Percentiles rank a stretch among this genome's conserved stretches.
Conservation (phyloP, 1,140 invertebrate genomes). For the Cardiocondyla obscurior region DNA sequence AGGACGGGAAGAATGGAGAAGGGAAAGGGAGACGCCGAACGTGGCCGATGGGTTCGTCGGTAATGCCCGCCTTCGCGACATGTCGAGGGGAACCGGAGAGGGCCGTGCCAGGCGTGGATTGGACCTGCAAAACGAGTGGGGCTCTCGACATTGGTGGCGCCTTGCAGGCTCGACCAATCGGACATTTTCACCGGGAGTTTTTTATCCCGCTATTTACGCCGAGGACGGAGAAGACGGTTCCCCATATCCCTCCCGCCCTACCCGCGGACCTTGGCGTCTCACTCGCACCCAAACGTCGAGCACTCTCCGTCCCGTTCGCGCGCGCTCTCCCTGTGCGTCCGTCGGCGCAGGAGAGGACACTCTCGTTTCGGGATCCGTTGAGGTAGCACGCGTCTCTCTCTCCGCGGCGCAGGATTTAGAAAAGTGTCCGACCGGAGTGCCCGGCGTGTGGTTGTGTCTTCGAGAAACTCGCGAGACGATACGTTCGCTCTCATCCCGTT, state of each 20-base stretch:
- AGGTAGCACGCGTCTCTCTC: conserved; percentile 72
- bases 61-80: conserved; percentile 69
- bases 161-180: conserved; percentile 73
- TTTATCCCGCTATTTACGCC: conserved; percentile 77
- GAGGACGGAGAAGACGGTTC: conserved; percentile 72
- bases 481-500: background rate
- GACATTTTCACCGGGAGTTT: conserved; percentile 80
- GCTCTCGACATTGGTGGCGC: conserved; percentile 70
- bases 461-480: background rate
- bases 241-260: conserved; percentile 12
- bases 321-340: conserved; percentile 62
- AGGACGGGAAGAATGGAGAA: conserved; percentile 40
- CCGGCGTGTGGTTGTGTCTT: background rate
- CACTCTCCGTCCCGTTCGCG: conserved; percentile 42
- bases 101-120: conserved; percentile 79
- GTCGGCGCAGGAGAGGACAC: conserved; percentile 76
- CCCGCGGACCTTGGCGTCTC: background rate
- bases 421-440: conserved; percentile 34
- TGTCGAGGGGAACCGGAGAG: conserved; percentile 74
- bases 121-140: conserved; percentile 73
- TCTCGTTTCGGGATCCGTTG: conserved; percentile 79
- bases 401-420: conserved; percentile 36
- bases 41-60: conserved; percentile 51
- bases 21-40: conserved; percentile 44
- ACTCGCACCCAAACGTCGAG: conserved; percentile 2